A percentile compares a stretch with the other conserved stretches of the same genome.
phyloP scores from a whole-genome alignment of 2,797 vertebrate species.

The Gymnothorax javanicus region DNA sequence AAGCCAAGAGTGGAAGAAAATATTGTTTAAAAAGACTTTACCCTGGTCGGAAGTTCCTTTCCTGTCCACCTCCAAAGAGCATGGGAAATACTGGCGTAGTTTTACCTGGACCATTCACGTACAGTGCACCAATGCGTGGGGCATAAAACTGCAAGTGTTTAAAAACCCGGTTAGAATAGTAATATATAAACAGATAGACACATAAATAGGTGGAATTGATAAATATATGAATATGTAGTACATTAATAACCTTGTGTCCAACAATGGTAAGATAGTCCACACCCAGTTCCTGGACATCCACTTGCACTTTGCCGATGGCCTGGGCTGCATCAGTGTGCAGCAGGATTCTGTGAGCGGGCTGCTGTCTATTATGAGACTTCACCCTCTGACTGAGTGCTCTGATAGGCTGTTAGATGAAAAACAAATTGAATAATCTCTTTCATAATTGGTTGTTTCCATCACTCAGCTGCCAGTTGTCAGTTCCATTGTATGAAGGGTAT shows the following conservation, averaged over 20 bases:
- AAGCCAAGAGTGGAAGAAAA: not conserved
- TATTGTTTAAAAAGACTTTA: constrained; percentile 59
- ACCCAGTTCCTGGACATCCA: constrained; percentile 83
- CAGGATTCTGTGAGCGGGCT: constrained; percentile 66
- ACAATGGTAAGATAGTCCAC: constrained; percentile 95
- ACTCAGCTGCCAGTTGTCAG: not conserved
- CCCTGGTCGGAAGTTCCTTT: constrained; percentile 91
- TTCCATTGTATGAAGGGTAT: not conserved
- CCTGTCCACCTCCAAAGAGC: constrained; percentile 93
- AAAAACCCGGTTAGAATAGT: constrained; percentile 21
- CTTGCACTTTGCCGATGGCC: constrained; percentile 85
- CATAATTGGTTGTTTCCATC: not conserved
- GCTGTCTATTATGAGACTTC: constrained; percentile 68
- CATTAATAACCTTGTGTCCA: constrained; percentile 88
- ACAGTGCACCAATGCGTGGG: constrained; percentile 88
- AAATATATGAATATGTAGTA: not conserved
- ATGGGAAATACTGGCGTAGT: constrained; percentile 80
- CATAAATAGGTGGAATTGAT: constrained; percentile 18
- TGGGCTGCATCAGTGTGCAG: constrained; percentile 93
- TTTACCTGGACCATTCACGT: constrained; percentile 69
- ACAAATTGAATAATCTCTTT: not conserved
- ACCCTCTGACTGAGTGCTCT: constrained; percentile 78
- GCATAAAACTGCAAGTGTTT: constrained; percentile 82
- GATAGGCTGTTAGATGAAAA: constrained; percentile 74
- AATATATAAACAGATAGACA: not conserved